A percentile compares a stretch with the other conserved stretches of the same genome.
Evolutionary conservation across 2,797 vertebrate genomes (phyloP).

Genomic region (Phyllotis vaccarum): DNA sequence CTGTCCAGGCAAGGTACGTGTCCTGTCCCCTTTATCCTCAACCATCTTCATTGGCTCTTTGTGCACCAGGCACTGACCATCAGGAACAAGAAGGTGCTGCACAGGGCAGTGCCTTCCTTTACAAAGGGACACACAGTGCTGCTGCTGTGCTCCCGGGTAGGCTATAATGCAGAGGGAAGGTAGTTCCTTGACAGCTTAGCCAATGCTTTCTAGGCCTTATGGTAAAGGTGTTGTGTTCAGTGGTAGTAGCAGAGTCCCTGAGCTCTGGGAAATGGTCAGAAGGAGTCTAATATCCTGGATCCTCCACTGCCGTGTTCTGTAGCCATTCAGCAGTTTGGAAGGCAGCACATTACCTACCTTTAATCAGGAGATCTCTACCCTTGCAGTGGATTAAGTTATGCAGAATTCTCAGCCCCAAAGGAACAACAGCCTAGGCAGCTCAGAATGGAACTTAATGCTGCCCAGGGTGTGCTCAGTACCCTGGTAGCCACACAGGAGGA

Average conservation of each 20-base stretch:
- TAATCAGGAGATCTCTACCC: background rate
- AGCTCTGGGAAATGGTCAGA: background rate
- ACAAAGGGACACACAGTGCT: background rate
- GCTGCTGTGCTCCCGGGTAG: background rate
- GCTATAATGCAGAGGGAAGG: rapidly evolving
- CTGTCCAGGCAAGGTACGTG: slow-evolving; percentile 94
- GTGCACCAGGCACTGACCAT: background rate
- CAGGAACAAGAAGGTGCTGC: background rate
- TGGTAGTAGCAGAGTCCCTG: background rate
- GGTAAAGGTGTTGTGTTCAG: background rate
- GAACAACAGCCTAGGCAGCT: background rate
- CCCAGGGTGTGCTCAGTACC: rapidly evolving
- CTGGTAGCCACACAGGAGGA: background rate
- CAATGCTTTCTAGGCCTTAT: background rate
- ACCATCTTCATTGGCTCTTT: too few relatives aligned
- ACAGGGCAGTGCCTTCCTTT: background rate
- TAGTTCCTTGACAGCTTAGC: background rate
- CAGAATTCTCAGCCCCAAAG: background rate
- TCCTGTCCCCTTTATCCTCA: background rate
- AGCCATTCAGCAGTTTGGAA: background rate
- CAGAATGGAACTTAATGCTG: rapidly evolving
- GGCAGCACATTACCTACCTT: background rate
- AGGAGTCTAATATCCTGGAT: background rate
- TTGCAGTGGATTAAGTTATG: background rate
- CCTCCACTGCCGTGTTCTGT: background rate